Conservation (phyloP, 2,888 invertebrate genomes). For the Eurytoma adleriae region DNA sequence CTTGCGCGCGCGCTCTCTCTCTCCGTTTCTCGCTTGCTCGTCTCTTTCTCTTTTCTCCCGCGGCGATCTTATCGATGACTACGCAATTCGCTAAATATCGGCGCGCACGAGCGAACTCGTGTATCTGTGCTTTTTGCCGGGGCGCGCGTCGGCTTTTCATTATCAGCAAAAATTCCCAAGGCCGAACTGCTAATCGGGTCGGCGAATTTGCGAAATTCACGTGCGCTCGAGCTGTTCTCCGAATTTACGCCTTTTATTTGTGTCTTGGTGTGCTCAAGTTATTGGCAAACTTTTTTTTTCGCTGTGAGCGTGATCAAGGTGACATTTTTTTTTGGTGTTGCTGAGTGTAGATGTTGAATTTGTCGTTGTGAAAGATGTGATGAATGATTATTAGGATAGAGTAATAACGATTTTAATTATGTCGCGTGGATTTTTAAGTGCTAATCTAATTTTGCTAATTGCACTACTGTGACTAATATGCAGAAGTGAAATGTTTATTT, state of each 20-base stretch:
- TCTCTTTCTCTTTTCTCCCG: neutral
- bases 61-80: constrained; percentile 48
- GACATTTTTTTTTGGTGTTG: neutral
- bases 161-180: constrained; percentile 53
- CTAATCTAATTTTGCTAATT: too few relatives aligned
- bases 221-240: neutral
- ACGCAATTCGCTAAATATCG: constrained; percentile 35
- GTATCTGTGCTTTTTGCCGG: constrained; percentile 3
- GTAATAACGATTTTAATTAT: too few relatives aligned
- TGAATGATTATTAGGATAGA: too few relatives aligned
- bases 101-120: neutral
- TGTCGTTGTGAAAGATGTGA: neutral
- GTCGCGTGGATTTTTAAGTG: too few relatives aligned
- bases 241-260: neutral
- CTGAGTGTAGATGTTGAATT: neutral
- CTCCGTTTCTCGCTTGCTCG: neutral
- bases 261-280: neutral
- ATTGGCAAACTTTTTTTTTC: too few relatives aligned
- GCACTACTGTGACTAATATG: too few relatives aligned
- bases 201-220: constrained; percentile 45
- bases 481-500: too few relatives aligned
- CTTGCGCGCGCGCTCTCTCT: neutral
- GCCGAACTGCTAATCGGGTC: constrained; percentile 40
- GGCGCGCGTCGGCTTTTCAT: constrained; percentile 25
- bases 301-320: neutral